Conservation (phyloP, 2,113 vertebrate genomes). For the Sander vitreus region DNA sequence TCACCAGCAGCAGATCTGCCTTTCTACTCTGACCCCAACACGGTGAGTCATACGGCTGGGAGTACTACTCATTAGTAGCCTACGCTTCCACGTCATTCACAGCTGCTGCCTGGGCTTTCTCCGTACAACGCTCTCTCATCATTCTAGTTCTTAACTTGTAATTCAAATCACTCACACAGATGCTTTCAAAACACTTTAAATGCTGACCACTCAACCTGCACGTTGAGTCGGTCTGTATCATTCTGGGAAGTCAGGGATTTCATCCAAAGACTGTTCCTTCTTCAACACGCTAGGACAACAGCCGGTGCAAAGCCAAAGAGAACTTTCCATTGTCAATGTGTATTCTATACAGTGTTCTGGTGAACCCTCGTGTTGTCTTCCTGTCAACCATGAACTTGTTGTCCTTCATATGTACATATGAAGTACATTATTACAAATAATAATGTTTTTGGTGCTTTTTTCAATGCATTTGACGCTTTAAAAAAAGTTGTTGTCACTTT, state of each 20-base stretch:
- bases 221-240: background rate
- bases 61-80: conserved; percentile 35
- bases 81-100: conserved; percentile 9
- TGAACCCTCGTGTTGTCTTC: no score
- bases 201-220: background rate
- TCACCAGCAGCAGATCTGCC: conserved; percentile 23
- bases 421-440: no score
- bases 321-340: no score
- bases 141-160: background rate
- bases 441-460: no score
- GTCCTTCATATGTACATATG: no score
- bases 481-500: no score
- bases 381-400: no score
- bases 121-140: background rate
- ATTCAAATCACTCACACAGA: background rate
- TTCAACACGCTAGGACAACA: no score
- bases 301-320: no score
- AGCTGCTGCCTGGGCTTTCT: background rate
- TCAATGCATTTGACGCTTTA: no score
- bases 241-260: background rate
- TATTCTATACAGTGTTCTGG: no score
- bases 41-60: conserved; percentile 29
- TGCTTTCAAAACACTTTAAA: background rate
- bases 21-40: conserved; percentile 6
- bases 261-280: no score